Percentiles rank a stretch among this genome's conserved stretches.
These are phyloP conservation scores for Pyralis farinalis DNA, from an alignment of 2,888 invertebrate genomes.

Conservation along the genomic window DNA sequence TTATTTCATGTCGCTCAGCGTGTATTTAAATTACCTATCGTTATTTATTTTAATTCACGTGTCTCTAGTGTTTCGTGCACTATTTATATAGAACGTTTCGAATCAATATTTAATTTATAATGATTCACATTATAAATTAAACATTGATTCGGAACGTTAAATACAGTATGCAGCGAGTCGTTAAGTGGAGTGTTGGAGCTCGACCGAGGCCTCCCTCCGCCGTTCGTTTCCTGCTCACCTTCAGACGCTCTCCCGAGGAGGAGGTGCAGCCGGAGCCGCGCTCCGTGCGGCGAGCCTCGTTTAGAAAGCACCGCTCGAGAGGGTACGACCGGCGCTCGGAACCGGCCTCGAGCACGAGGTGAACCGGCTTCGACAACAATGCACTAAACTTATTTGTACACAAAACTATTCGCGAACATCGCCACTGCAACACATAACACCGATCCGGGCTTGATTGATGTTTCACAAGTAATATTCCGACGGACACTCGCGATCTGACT, in stretches of 20 bases:
- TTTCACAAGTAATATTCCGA: conserved; percentile 32
- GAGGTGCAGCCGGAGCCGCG: conserved; percentile 19
- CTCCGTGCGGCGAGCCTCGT: conserved; percentile 34
- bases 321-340: conserved; percentile 32
- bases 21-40: no score
- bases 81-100: background rate
- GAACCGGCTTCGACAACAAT: conserved; percentile 45
- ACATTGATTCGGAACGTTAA: background rate
- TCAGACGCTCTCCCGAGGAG: conserved; percentile 23
- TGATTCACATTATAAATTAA: no score
- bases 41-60: no score
- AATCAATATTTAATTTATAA: background rate
- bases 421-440: conserved; percentile 22
- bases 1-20: no score
- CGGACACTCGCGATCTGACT: conserved; percentile 30
- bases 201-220: no score
- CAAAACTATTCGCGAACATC: conserved; percentile 24
- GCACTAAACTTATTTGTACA: conserved; percentile 32
- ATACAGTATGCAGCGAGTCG: background rate
- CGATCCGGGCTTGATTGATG: conserved; percentile 24
- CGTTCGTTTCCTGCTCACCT: no score
- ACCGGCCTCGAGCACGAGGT: conserved; percentile 53
- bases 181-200: no score
- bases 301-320: conserved; percentile 51
- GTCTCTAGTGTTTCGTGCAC: no score